Conservation (phyloP, 2,888 invertebrate genomes). For the Synergus itoensis region DNA sequence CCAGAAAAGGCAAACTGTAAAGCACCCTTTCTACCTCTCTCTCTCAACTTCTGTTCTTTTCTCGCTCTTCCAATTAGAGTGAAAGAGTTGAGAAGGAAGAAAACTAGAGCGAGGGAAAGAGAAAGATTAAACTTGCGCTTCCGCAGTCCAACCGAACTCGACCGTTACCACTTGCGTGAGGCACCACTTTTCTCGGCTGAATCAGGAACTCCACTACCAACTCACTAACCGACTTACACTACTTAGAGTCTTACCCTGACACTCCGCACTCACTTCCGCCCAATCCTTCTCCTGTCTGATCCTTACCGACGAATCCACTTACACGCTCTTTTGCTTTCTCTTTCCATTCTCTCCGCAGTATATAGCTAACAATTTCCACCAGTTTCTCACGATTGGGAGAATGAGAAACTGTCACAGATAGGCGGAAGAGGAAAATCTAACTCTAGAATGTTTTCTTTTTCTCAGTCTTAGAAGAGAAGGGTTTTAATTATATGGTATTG, state of each 20-base stretch:
- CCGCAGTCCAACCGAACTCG: slow-evolving; percentile 48
- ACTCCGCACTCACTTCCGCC: slow-evolving; percentile 25
- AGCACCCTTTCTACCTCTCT: slow-evolving; percentile 33
- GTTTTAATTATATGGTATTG: slow-evolving; percentile 22
- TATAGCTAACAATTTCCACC: neutral
- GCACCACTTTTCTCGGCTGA: slow-evolving; percentile 15
- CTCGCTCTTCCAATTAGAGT: slow-evolving; percentile 42
- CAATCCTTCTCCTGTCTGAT: neutral
- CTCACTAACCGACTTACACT: slow-evolving; percentile 38
- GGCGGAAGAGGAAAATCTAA: slow-evolving; percentile 34
- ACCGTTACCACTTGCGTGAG: slow-evolving; percentile 48
- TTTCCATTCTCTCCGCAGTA: slow-evolving; percentile 2
- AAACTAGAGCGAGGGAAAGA: slow-evolving; percentile 43
- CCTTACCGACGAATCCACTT: neutral
- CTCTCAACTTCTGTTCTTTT: slow-evolving; percentile 51
- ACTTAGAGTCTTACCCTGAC: slow-evolving; percentile 21
- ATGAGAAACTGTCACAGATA: slow-evolving; percentile 26
- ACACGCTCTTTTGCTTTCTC: slow-evolving; percentile 30
- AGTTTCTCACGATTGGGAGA: slow-evolving; percentile 28
- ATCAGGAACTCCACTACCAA: slow-evolving; percentile 21
- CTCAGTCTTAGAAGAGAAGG: slow-evolving; percentile 15
- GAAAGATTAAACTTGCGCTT: slow-evolving; percentile 38
- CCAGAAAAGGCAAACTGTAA: slow-evolving; percentile 3
- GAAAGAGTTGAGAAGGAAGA: neutral
- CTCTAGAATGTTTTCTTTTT: slow-evolving; percentile 8